Conservation (phyloP, 2,797 vertebrate genomes). For the Manis javanica region DNA sequence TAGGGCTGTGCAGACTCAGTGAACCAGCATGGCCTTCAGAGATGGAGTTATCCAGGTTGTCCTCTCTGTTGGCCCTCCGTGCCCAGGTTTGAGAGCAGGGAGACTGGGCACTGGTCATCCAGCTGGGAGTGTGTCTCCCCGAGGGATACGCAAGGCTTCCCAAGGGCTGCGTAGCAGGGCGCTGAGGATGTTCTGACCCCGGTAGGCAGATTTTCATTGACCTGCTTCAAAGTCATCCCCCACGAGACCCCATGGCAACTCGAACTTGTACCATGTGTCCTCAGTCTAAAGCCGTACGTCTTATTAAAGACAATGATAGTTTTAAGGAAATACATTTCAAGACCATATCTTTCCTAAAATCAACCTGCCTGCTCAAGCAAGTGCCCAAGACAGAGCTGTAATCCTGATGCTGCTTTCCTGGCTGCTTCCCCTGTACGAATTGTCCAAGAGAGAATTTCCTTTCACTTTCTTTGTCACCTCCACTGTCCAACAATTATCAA, state of each 20-base stretch:
- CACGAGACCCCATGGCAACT: not conserved
- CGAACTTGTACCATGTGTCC: not conserved
- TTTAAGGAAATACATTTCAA: not conserved
- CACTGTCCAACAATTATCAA: no score
- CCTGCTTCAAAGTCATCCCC: not conserved
- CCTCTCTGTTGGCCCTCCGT: not conserved
- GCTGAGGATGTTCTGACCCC: not conserved
- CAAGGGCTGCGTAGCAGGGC: not conserved
- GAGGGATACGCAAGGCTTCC: not conserved
- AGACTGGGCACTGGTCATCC: fast-evolving
- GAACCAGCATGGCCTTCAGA: not conserved
- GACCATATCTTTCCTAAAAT: not conserved
- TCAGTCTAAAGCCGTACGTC: not conserved
- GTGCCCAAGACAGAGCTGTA: not conserved
- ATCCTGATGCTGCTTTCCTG: not conserved
- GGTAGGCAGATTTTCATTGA: not conserved
- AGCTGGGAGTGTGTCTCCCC: fast-evolving
- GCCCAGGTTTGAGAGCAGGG: not conserved
- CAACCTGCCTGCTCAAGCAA: not conserved
- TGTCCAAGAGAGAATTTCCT: not conserved
- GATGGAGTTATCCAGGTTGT: not conserved
- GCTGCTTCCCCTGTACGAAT: not conserved
- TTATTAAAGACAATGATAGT: not conserved
- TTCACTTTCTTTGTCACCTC: not conserved
- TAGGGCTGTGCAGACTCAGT: not conserved